A percentile compares a stretch with the other conserved stretches of the same genome.
Evolutionary conservation across 1,140 invertebrate species (phyloP).

Genomic region (Sipha flava): DNA sequence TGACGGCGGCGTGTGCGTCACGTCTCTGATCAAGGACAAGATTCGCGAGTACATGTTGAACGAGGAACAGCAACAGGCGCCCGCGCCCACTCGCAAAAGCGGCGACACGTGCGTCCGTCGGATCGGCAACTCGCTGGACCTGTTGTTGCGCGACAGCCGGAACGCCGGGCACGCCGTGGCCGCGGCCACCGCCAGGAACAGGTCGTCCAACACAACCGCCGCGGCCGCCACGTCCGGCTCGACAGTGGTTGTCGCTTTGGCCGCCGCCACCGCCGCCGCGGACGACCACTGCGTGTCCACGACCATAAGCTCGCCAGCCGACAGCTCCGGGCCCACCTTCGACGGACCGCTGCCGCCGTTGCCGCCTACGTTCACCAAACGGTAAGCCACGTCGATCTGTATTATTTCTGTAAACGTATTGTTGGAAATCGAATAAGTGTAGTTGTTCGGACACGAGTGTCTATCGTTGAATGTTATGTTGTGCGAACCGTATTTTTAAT

Average conservation of each 20-base stretch:
- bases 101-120: slow-evolving; percentile 11
- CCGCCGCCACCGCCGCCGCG: background rate
- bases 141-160: slow-evolving; percentile 22
- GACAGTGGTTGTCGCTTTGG: no score
- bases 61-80: slow-evolving; percentile 5
- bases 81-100: background rate
- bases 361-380: background rate
- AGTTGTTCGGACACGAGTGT: no score
- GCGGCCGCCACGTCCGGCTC: no score
- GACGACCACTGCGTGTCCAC: background rate
- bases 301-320: background rate
- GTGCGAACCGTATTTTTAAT: no score
- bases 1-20: slow-evolving; percentile 33
- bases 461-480: no score
- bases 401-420: no score
- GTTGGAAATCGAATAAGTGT: no score
- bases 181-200: background rate
- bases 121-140: slow-evolving; percentile 32
- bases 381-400: background rate
- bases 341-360: background rate
- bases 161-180: slow-evolving; percentile 11
- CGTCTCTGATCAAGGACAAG: slow-evolving; percentile 35
- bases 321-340: background rate
- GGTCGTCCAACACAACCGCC: background rate
- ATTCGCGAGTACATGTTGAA: slow-evolving; percentile 36